Evolutionary conservation across 2,797 vertebrate genomes (phyloP).

Genomic region (Rhinophrynus dorsalis): DNA sequence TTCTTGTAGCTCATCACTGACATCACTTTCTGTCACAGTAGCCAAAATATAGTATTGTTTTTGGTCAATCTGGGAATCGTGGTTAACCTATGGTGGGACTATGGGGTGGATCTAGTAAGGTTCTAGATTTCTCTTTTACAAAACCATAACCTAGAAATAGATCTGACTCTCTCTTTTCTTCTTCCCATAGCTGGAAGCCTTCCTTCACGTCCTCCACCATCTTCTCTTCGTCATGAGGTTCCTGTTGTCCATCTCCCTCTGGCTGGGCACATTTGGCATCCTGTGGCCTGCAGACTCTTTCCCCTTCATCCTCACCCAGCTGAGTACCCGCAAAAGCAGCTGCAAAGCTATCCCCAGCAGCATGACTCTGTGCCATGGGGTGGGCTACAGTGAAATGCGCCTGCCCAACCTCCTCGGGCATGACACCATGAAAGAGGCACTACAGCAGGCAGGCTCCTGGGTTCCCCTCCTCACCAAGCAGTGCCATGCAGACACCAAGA

Average conservation of each 20-base stretch:
- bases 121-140: too few species aligned
- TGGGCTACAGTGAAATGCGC: conserved; percentile 78
- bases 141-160: too few species aligned
- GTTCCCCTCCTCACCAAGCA: conserved; percentile 74
- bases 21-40: too few species aligned
- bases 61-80: too few species aligned
- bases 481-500: conserved; percentile 77
- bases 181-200: background rate
- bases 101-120: too few species aligned
- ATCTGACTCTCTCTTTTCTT: background rate
- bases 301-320: conserved; percentile 56
- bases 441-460: conserved; percentile 78
- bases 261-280: background rate
- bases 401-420: conserved; percentile 80
- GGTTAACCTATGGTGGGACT: too few species aligned
- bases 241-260: background rate
- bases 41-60: too few species aligned
- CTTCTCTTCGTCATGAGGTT: background rate
- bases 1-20: too few species aligned
- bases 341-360: conserved; percentile 75
- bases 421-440: conserved; percentile 69
- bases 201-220: background rate
- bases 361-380: conserved; percentile 72
- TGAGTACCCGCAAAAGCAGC: conserved; percentile 63
- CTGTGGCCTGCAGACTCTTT: conserved; percentile 21